These are phyloP conservation scores for Laterallus jamaicensis DNA, from an alignment of 2,113 vertebrate genomes.

Conservation along the genomic window DNA sequence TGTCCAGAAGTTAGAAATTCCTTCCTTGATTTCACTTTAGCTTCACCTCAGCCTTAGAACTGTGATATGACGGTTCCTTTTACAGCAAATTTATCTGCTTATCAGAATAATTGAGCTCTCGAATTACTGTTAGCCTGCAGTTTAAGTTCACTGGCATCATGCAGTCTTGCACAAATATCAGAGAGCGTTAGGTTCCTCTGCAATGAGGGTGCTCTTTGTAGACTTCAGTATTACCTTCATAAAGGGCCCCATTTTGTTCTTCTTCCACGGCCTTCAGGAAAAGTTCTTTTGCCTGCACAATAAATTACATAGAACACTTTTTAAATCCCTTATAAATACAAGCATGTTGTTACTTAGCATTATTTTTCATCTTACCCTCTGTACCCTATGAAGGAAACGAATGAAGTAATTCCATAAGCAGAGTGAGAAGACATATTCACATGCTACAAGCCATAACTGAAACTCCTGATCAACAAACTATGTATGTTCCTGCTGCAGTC, in stretches of 20 bases:
- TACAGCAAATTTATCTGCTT: neutral
- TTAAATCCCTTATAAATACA: neutral
- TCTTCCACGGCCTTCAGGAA: slow-evolving; percentile 95
- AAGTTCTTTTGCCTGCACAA: slow-evolving; percentile 90
- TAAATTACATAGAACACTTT: slow-evolving; percentile 37
- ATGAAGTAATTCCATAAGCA: neutral
- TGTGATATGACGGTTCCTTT: neutral
- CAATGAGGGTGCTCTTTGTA: neutral
- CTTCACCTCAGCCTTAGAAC: neutral
- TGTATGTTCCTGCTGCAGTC: fast-evolving
- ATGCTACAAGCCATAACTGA: neutral
- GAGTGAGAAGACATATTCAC: neutral
- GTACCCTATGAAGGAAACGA: neutral
- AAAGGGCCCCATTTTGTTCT: slow-evolving; percentile 95
- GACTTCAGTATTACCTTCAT: slow-evolving; percentile 84
- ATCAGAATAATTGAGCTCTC: neutral
- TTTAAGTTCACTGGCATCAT: neutral
- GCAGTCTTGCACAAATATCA: neutral
- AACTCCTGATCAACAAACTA: neutral
- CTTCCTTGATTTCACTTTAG: neutral
- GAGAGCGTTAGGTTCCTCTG: neutral
- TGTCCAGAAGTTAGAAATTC: neutral
- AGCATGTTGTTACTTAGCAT: neutral
- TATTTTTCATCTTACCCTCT: neutral
- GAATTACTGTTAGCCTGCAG: neutral